phyloP scores from a whole-genome alignment of 1,140 invertebrate species.

The Arion vulgaris region DNA sequence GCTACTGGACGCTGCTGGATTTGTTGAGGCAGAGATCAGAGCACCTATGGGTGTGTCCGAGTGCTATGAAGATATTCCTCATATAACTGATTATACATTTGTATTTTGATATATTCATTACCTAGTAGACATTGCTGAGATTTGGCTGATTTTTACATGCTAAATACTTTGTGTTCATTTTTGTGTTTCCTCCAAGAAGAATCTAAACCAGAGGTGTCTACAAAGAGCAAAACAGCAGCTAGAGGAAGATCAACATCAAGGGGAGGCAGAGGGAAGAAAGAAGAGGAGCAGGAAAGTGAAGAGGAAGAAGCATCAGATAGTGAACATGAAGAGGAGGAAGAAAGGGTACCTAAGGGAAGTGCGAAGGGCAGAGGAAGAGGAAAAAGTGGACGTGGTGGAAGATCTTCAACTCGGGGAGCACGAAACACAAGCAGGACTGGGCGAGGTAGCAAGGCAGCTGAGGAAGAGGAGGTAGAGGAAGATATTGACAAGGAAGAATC shows the following conservation, averaged over 20 bases:
- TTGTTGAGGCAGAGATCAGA: too few relatives aligned
- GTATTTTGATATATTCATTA: too few relatives aligned
- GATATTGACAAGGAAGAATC: constrained; percentile 16
- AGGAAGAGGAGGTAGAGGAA: constrained; percentile 32
- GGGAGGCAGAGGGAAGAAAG: constrained; percentile 26
- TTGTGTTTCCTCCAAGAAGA: not conserved
- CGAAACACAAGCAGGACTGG: constrained; percentile 18
- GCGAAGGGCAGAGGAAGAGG: constrained; percentile 22
- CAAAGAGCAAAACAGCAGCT: constrained; percentile 22
- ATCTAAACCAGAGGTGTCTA: constrained; percentile 2
- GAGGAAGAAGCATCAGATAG: constrained; percentile 14
- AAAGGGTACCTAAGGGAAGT: not conserved
- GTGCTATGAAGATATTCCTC: too few relatives aligned
- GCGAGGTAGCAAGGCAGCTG: constrained; percentile 33
- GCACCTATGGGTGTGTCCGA: too few relatives aligned
- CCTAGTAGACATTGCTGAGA: too few relatives aligned
- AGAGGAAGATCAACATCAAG: constrained; percentile 22
- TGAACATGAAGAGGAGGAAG: constrained; percentile 32
- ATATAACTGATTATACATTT: too few relatives aligned
- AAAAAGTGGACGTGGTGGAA: constrained; percentile 31
- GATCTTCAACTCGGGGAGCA: constrained; percentile 28
- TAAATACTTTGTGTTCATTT: too few relatives aligned
- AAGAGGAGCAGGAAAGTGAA: constrained; percentile 30
- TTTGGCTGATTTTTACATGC: too few relatives aligned
- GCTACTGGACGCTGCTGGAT: too few relatives aligned